Base-by-base conservation (phyloP, 2,888 invertebrate species). In the Machimus atricapillus region DNA sequence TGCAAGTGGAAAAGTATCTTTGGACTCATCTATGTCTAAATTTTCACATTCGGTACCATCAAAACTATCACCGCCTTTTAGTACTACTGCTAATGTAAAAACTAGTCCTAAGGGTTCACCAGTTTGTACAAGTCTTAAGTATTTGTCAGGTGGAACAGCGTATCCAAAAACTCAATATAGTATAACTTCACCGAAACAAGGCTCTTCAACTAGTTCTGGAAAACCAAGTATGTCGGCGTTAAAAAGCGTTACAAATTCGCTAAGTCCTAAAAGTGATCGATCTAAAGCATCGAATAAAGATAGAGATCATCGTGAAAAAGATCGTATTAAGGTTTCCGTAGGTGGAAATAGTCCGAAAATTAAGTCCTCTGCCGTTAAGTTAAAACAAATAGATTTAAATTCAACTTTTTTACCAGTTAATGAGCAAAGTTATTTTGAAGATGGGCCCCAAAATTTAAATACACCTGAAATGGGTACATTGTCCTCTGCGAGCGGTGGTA, bases 221-320 rank as follows among this genome's bases (percentile, higher is more conserved):
- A 97, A 97, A 91, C 97, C 97, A 0, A 97, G 97, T 90, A 97
- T 97, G 96, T 97, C 97, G 0, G 95, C 97, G 0, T 92, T 97
- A 31, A 97, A 97, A 91, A 97, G 96, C 56, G 97, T 97, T 0
- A 94, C 95, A 0, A 95, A 95, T 90, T 95, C 96, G 1, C 31
- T 77, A 1, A 95, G 94, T n/a, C 94, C 94, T 40, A 95, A 95
- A 91, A 73, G 83, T 40, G 94, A 94, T 27, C 94, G 94, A 89
- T 78, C 78, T 3, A 73, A 43, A 74, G 12, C 14, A 40, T 81
- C 73, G n/a, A 74, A 74, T 19, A 78, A 73, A n/a, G 85, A 81
- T 0, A 81, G 74, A 58, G 85, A 81, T 2, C 73, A 81, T 5
- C 73, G 52, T 34, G 87, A 87, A 12, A 58, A 73, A 12, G 77